Percentiles rank a stretch among this genome's conserved stretches.
These are phyloP conservation scores for Leucania comma DNA, from an alignment of 2,888 invertebrate species.

Conservation along the genomic window DNA sequence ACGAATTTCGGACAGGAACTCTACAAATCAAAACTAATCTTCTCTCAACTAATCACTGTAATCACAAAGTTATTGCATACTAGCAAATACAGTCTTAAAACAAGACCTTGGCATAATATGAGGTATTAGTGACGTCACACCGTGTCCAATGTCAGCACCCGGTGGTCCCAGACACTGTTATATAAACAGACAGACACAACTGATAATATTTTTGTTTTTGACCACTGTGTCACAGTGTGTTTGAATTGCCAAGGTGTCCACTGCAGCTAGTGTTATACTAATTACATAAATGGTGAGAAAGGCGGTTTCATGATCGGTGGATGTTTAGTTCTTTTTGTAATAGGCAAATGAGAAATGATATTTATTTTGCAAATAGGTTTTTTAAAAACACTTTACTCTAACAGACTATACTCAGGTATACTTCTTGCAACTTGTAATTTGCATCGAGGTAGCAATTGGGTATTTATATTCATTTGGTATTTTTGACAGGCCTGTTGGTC, in stretches of 20 bases:
- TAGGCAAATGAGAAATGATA: too few relatives aligned
- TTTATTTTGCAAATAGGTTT: too few relatives aligned
- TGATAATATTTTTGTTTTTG: constrained; percentile 72
- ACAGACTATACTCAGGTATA: too few relatives aligned
- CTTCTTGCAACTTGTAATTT: not conserved
- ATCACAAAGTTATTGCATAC: not conserved
- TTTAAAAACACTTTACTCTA: too few relatives aligned
- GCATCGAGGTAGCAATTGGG: not conserved
- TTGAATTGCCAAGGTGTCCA: constrained; percentile 22
- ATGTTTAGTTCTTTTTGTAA: not conserved
- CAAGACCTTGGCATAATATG: constrained; percentile 58
- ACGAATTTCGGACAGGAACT: not conserved
- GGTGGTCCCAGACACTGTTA: constrained; percentile 63
- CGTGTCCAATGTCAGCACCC: constrained; percentile 68
- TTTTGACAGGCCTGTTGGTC: too few relatives aligned
- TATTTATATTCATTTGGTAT: not conserved
- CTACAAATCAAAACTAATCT: not conserved
- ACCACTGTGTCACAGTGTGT: constrained; percentile 60
- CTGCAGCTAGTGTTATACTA: constrained; percentile 29
- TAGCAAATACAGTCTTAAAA: constrained; percentile 26
- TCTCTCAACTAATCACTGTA: not conserved
- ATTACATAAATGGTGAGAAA: constrained; percentile 22
- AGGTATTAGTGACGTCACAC: constrained; percentile 54
- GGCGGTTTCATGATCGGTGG: not conserved
- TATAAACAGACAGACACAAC: constrained; percentile 65